phyloP scores from a whole-genome alignment of 2,113 vertebrate genomes.

The Proterorhinus semilunaris region DNA sequence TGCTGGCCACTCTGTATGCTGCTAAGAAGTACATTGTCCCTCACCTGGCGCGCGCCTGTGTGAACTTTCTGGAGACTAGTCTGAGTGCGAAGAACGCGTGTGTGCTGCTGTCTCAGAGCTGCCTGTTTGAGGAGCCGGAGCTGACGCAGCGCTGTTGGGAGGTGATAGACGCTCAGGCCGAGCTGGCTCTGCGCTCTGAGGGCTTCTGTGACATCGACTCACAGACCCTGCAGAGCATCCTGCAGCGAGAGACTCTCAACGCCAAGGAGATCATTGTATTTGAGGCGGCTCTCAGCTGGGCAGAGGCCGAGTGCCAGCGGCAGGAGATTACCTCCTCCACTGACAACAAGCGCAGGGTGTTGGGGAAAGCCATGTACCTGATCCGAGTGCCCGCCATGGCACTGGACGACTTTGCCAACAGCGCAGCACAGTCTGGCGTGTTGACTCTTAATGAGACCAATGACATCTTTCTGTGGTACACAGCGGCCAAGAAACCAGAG shows the following conservation, averaged over 20 bases:
- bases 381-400: conserved; percentile 96
- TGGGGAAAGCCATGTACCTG: conserved; percentile 90
- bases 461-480: conserved; percentile 98
- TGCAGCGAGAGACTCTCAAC: conserved; percentile 93
- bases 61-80: conserved; percentile 97
- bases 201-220: conserved; percentile 97
- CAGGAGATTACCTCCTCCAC: conserved; percentile 85
- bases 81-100: conserved; percentile 96
- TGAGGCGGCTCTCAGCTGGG: conserved; percentile 93
- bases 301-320: conserved; percentile 93
- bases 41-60: conserved; percentile 93
- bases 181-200: conserved; percentile 93
- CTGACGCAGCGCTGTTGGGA: conserved; percentile 98
- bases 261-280: conserved; percentile 98
- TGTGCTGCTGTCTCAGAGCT: conserved; percentile 95
- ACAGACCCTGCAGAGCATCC: conserved; percentile 95
- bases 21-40: conserved; percentile 99
- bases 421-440: conserved; percentile 93
- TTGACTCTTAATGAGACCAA: conserved; percentile 95
- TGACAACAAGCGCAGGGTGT: conserved; percentile 94
- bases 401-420: conserved; percentile 94
- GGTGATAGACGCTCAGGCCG: conserved; percentile 96
- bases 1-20: conserved; percentile 93
- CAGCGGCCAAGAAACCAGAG: conserved; percentile 92
- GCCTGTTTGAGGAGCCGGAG: conserved; percentile 95